Evolutionary conservation across 1,140 invertebrate genomes (phyloP).

Genomic region (Trissolcus basalis): DNA sequence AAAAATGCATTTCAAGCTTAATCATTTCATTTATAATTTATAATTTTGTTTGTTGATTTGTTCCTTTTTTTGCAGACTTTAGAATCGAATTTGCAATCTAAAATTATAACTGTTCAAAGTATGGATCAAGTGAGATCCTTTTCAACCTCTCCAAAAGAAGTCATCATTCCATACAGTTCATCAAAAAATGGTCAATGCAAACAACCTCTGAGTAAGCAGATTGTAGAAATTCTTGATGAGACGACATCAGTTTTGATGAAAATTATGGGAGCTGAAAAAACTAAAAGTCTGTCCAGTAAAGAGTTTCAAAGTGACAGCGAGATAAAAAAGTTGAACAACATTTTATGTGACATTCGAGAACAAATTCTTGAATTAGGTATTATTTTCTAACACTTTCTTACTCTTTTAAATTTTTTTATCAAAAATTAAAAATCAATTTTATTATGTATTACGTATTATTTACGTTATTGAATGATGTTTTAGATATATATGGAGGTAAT

Average conservation of each 20-base stretch:
- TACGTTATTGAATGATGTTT: constrained; percentile 2
- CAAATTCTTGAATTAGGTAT: constrained; percentile 77
- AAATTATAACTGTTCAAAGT: constrained; percentile 83
- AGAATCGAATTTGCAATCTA: constrained; percentile 83
- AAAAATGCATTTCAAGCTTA: no score
- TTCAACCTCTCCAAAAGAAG: constrained; percentile 81
- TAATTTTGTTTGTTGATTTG: background rate
- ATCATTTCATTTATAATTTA: no score
- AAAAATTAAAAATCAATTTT: no score
- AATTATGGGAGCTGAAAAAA: constrained; percentile 9
- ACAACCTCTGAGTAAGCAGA: background rate
- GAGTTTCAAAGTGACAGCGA: constrained; percentile 34
- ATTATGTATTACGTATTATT: background rate
- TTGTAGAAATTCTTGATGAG: constrained; percentile 1
- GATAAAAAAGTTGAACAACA: constrained; percentile 56
- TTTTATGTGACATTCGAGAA: constrained; percentile 70
- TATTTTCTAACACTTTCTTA: constrained; percentile 25
- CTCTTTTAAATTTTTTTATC: no score
- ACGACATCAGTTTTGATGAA: constrained; percentile 23
- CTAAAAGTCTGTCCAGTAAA: constrained; percentile 37
- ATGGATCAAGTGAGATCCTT: constrained; percentile 80
- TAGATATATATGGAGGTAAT: constrained; percentile 77
- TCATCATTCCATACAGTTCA: constrained; percentile 60
- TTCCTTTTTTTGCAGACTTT: constrained; percentile 73
- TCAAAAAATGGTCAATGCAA: background rate